Evolutionary conservation across 1,140 invertebrate species (phyloP).

Genomic region (Temnothorax longispinosus): DNA sequence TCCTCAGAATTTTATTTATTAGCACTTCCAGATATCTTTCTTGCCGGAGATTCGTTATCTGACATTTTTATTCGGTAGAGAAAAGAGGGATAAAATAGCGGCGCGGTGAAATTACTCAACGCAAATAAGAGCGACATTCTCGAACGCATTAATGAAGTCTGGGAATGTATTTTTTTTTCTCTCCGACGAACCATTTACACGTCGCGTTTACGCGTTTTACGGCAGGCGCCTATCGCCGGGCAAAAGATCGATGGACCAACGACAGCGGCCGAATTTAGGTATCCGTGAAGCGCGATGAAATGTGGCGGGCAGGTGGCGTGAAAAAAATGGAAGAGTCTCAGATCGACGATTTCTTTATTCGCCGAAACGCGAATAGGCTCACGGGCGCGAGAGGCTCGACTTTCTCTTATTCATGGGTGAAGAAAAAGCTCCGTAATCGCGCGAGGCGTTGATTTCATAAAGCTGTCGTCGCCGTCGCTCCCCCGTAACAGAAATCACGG

Average conservation of each 20-base stretch:
- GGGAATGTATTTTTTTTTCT: neutral
- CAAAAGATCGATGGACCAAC: slow-evolving; percentile 37
- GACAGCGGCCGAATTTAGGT: slow-evolving; percentile 44
- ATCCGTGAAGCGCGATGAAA: slow-evolving; percentile 42
- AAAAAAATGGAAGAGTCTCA: slow-evolving; percentile 61
- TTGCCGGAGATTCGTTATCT: neutral
- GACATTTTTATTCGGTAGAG: slow-evolving; percentile 1
- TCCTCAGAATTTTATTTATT: slow-evolving; percentile 37
- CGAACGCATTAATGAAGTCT: slow-evolving; percentile 10
- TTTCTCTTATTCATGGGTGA: slow-evolving; percentile 57
- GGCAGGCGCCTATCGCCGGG: slow-evolving; percentile 28
- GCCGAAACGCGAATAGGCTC: slow-evolving; percentile 30
- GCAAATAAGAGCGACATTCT: neutral
- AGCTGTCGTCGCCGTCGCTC: slow-evolving; percentile 67
- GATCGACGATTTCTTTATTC: slow-evolving; percentile 67
- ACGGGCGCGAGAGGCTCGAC: slow-evolving; percentile 20
- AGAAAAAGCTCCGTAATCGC: slow-evolving; percentile 42
- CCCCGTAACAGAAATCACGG: slow-evolving; percentile 59
- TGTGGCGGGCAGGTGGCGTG: slow-evolving; percentile 55
- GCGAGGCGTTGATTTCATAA: slow-evolving; percentile 70
- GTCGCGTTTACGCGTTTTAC: slow-evolving; percentile 30
- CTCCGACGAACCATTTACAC: neutral
- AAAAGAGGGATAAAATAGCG: neutral
- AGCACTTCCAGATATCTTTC: neutral
- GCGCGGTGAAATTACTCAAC: neutral